Evolutionary conservation across 2,888 invertebrate genomes (phyloP).

Genomic region (Ormyrus pomaceus): DNA sequence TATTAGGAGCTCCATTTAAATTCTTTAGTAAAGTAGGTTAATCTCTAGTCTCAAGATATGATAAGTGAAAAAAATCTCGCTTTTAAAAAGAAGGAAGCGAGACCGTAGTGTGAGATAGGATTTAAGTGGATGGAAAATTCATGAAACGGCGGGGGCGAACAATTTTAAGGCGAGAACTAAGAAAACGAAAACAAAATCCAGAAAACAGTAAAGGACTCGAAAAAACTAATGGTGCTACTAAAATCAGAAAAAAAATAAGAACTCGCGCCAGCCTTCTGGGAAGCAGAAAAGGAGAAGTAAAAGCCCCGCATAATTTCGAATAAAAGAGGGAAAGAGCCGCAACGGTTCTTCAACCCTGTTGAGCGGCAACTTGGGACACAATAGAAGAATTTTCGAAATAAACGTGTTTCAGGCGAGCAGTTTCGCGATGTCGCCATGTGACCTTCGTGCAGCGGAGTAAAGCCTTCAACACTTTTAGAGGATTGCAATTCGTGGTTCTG

Average conservation of each 20-base stretch:
- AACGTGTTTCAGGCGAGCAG: not conserved
- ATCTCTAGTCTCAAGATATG: not conserved
- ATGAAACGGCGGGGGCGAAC: not conserved
- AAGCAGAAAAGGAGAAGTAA: not conserved
- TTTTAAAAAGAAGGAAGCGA: too few relatives aligned
- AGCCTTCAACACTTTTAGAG: too few relatives aligned
- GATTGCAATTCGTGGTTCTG: too few relatives aligned
- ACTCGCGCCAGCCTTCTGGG: not conserved
- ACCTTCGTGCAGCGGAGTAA: too few relatives aligned
- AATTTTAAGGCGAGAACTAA: not conserved
- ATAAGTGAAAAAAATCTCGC: not conserved
- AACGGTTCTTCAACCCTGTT: constrained; percentile 20
- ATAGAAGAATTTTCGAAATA: constrained; percentile 5
- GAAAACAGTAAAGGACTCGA: not conserved
- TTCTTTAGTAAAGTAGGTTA: too few relatives aligned
- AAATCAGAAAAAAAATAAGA: not conserved
- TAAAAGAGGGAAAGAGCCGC: constrained; percentile 7
- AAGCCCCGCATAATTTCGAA: constrained; percentile 24
- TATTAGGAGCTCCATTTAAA: too few relatives aligned
- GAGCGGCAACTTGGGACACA: constrained; percentile 10
- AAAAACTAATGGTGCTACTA: too few relatives aligned
- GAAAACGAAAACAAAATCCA: not conserved
- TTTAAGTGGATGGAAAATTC: not conserved
- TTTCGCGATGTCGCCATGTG: not conserved
- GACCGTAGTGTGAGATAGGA: not conserved